A percentile compares a stretch with the other conserved stretches of the same genome.
phyloP scores from a whole-genome alignment of 2,113 vertebrate species.

The Potamarius usumacintae region DNA sequence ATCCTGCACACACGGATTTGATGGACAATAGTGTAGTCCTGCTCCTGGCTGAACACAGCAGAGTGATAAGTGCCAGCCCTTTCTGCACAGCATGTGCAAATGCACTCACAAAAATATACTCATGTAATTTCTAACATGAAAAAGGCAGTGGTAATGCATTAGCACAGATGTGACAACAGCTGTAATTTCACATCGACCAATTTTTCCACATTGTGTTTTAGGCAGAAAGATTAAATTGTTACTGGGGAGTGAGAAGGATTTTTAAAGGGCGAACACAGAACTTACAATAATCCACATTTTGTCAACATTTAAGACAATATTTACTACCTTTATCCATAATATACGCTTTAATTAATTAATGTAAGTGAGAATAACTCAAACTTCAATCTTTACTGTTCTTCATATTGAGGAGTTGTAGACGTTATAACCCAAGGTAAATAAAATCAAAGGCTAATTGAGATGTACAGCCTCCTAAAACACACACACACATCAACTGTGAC shows the following conservation, averaged over 20 bases:
- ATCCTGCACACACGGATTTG: background rate
- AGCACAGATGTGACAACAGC: slow-evolving; percentile 36
- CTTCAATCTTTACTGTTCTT: background rate
- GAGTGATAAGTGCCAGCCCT: slow-evolving; percentile 16
- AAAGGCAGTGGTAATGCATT: slow-evolving; percentile 33
- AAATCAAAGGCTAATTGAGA: slow-evolving; percentile 17
- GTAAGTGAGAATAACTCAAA: background rate
- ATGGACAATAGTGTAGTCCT: background rate
- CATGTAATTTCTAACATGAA: slow-evolving; percentile 31
- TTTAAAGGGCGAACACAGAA: background rate
- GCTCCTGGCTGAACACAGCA: slow-evolving; percentile 17
- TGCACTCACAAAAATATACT: slow-evolving; percentile 22
- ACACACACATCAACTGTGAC: slow-evolving; percentile 35
- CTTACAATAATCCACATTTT: background rate
- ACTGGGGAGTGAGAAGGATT: background rate
- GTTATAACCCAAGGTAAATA: background rate
- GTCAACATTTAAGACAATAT: background rate
- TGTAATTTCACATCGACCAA: slow-evolving; percentile 6
- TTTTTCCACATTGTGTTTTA: slow-evolving; percentile 1
- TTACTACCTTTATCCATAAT: background rate
- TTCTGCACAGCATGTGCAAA: slow-evolving; percentile 4
- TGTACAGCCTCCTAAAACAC: background rate
- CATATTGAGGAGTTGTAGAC: background rate
- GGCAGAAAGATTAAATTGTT: slow-evolving; percentile 6
- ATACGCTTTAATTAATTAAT: too few relatives aligned